Conservation (phyloP, 2,797 vertebrate species). For the Chiloscyllium punctatum region DNA sequence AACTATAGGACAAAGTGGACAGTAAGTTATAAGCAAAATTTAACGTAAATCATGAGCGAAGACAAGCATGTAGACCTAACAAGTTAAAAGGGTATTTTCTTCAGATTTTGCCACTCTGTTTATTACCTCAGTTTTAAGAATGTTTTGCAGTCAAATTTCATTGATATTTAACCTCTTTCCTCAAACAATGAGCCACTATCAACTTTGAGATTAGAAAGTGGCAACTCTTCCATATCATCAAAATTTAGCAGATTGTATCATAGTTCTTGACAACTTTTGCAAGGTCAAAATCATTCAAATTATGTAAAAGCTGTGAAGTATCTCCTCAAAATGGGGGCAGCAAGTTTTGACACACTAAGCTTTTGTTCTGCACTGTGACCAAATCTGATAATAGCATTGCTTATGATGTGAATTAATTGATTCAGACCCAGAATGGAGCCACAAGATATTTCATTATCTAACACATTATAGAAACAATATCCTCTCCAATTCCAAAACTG, state of each 20-base stretch:
- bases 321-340: not conserved
- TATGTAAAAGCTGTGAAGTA: not conserved
- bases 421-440: not conserved
- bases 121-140: not conserved
- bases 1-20: not conserved
- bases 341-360: not conserved
- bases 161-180: not conserved
- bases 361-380: not conserved
- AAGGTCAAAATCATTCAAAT: not conserved
- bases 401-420: not conserved
- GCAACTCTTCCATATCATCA: not conserved
- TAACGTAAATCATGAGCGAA: not conserved
- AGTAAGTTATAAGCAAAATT: not conserved
- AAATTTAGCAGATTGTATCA: not conserved
- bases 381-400: not conserved
- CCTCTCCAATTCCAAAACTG: not conserved
- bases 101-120: not conserved
- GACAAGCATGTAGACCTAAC: not conserved
- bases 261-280: not conserved
- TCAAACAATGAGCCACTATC: not conserved
- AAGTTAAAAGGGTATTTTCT: not conserved
- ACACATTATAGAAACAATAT: not conserved
- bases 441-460: not conserved
- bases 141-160: not conserved
- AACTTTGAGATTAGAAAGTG: not conserved